These are phyloP conservation scores for Stegostoma tigrinum DNA, from an alignment of 2,113 vertebrate genomes.

Conservation along the genomic window DNA sequence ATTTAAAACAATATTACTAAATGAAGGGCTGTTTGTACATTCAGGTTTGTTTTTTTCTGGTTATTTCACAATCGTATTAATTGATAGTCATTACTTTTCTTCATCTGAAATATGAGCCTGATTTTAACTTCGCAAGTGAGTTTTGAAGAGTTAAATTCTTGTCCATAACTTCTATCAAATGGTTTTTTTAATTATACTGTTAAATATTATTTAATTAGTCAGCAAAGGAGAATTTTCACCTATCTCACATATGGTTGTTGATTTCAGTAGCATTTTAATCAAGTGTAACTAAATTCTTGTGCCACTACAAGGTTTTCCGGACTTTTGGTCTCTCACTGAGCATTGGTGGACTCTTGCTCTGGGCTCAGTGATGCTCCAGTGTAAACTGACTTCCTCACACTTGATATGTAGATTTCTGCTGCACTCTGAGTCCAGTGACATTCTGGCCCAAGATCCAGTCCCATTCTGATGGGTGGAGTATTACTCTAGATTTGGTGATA, in stretches of 20 bases:
- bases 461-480: too few relatives aligned
- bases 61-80: not conserved
- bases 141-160: not conserved
- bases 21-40: constrained; percentile 8
- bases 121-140: not conserved
- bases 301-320: not conserved
- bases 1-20: constrained; percentile 14
- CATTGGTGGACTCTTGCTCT: not conserved
- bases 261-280: not conserved
- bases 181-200: not conserved
- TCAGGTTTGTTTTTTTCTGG: not conserved
- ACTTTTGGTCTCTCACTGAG: too few relatives aligned
- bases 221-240: not conserved
- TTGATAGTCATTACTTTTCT: not conserved
- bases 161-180: not conserved
- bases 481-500: too few relatives aligned
- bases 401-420: not conserved
- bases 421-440: not conserved
- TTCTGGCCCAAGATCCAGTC: not conserved
- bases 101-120: not conserved
- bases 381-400: not conserved
- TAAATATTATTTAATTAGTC: constrained; percentile 15
- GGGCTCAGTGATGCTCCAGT: not conserved
- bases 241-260: not conserved
- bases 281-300: constrained; percentile 19